Evolutionary conservation across 2,888 invertebrate genomes (phyloP), one percentile per base, ranked within the genome.

Genomic region (Laspeyria flexula): DNA sequence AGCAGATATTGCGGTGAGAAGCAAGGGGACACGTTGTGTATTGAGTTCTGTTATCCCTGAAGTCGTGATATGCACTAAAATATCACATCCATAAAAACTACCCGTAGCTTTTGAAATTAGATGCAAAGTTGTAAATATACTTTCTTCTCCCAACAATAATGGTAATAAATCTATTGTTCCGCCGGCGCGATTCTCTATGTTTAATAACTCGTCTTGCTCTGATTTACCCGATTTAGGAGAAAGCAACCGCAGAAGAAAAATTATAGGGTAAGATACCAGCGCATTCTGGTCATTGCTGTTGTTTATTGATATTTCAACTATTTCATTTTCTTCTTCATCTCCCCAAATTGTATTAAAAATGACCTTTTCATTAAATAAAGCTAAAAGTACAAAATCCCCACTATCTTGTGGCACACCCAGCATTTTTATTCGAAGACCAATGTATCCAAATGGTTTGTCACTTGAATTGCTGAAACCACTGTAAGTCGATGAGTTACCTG

Each of bases 151-250:
- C 29, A 89, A 59, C 13, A 88, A 44, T 18, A 92, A 66, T 16
- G 92, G 90, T 55, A 85, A 76, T 42, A 92, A 73, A 65, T 91
- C 91, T 7, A 89, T 69, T 12, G 79, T 81, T 2, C 80, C 89
- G 13, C 90, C 90, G 31, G 85, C 86, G 25, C 77, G 76, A 68
- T 90, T 91, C 16, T 90, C 90, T 1, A 54, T 4, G 59, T 83
- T 75, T 1, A 75, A 45, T 16, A 90, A 71, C 16, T 85, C 88
- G 57, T 90, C 90, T 10, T 71, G 61, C 27, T 89, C 89, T 60
- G 25, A n/a, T 11, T 82, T 87, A 1, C 67, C 1, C 10, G 61
- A 51, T 73, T 90, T 90, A 10, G 73, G 77, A 35, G 73, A 74
- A 33, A 48, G 9, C 16, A 46, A 4, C 27, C 90, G 87, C 23